Evolutionary conservation across 2,888 invertebrate genomes (phyloP).

Genomic region (Thera obeliscata): DNA sequence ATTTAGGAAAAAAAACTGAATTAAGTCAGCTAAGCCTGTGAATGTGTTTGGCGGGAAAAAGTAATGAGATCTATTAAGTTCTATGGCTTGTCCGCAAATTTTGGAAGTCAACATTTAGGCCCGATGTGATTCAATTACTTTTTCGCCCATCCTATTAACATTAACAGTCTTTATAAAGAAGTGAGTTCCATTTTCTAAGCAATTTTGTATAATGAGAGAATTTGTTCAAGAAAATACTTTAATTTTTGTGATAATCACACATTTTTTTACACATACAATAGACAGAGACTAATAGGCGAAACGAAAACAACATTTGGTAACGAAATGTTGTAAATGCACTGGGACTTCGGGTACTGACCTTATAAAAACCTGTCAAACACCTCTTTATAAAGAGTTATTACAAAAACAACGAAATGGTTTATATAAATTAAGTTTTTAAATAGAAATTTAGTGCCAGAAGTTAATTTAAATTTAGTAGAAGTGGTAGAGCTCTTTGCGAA

Average conservation of each 20-base stretch:
- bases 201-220: slow-evolving; percentile 44
- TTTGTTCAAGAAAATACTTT: slow-evolving; percentile 34
- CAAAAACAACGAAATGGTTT: too few relatives aligned
- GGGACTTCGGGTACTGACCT: too few relatives aligned
- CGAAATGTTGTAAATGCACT: too few relatives aligned
- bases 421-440: too few relatives aligned
- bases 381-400: too few relatives aligned
- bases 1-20: neutral
- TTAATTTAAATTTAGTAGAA: too few relatives aligned
- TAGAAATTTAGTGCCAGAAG: too few relatives aligned
- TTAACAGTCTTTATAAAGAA: slow-evolving; percentile 31
- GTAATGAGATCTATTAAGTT: slow-evolving; percentile 35
- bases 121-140: slow-evolving; percentile 41
- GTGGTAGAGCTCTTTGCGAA: too few relatives aligned
- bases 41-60: slow-evolving; percentile 22
- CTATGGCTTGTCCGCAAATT: slow-evolving; percentile 33
- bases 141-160: slow-evolving; percentile 37
- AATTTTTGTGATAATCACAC: slow-evolving; percentile 1
- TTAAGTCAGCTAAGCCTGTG: slow-evolving; percentile 14
- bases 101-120: slow-evolving; percentile 32
- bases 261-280: neutral
- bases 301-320: too few relatives aligned
- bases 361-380: too few relatives aligned
- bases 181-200: slow-evolving; percentile 31
- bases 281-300: too few relatives aligned